Evolutionary conservation across 1,140 invertebrate species (phyloP).

Genomic region (Zophobas atratus): DNA sequence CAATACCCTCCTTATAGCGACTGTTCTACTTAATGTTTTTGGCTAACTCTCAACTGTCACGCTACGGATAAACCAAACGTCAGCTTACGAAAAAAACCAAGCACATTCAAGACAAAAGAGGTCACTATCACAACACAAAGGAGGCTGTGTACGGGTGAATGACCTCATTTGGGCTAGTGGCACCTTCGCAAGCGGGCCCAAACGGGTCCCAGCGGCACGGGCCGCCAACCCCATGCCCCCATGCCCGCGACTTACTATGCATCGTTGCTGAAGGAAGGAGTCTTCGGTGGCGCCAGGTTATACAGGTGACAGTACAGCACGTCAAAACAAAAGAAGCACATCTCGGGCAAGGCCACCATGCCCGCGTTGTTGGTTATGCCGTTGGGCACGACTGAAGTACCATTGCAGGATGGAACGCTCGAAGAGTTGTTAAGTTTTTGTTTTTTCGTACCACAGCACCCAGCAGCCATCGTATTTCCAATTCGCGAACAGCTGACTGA

Average conservation of each 20-base stretch:
- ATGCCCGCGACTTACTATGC: slow-evolving; percentile 86
- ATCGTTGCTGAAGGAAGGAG: slow-evolving; percentile 94
- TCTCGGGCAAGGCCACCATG: slow-evolving; percentile 90
- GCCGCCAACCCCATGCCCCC: background rate
- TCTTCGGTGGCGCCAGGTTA: slow-evolving; percentile 90
- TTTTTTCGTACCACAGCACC: slow-evolving; percentile 91
- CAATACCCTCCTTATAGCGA: too few species aligned
- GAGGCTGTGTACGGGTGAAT: slow-evolving; percentile 18
- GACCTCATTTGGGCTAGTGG: background rate
- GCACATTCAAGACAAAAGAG: too few species aligned
- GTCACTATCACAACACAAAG: too few species aligned
- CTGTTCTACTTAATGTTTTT: too few species aligned
- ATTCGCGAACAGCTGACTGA: slow-evolving; percentile 58
- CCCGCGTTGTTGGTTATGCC: slow-evolving; percentile 67
- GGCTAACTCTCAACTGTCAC: too few species aligned
- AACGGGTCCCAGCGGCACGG: background rate
- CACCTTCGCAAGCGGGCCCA: background rate
- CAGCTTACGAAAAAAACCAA: too few species aligned
- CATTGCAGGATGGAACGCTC: slow-evolving; percentile 70
- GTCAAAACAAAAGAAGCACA: slow-evolving; percentile 99
- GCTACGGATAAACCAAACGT: too few species aligned
- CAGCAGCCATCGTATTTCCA: slow-evolving; percentile 80
- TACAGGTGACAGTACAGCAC: slow-evolving; percentile 95
- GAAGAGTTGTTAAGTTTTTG: slow-evolving; percentile 87
- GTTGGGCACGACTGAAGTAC: slow-evolving; percentile 63